Base-by-base conservation (phyloP, 2,113 vertebrate species). In the Tonatia bakeri region DNA sequence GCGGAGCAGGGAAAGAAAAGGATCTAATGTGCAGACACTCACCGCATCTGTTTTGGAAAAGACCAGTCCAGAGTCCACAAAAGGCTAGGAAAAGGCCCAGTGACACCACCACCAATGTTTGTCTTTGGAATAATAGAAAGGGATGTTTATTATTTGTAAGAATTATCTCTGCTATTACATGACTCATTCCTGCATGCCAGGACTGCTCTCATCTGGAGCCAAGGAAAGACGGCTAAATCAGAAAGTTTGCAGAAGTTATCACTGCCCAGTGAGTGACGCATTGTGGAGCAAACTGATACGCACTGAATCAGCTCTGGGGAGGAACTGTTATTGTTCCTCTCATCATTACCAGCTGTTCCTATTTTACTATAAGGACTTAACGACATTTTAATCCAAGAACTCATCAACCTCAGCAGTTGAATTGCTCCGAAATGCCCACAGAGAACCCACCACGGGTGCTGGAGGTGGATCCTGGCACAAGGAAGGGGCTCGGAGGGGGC, bases 191-290 rank as follows among this genome's bases (percentile, higher is more conserved):
- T 90, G 96, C 94, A 95, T 93, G 95, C 96, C 90, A 98, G 96
- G 96, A 54, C 26, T 36, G 80, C 98, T 98, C 98, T 98, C 82
- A 97, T 98, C 97, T 61, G 14, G n/a, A 67, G 96, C 98, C 98
- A 98, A 65, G 61, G 64, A 54, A 90, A 92, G 91, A 96, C 83
- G 94, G 81, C 86, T 52, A 76, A 97, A 97, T 92, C 92, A 95
- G 1, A 65, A 97, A 98, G 94, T 95, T 84, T 96, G 95, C 38
- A 94, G 61, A 97, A 96, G 47, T 64, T 40, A 93, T 50, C 77
- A 40, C 22, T 95, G 96, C 94, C 96, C 91, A 26, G 38, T 54
- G 83, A 73, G 38, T 36, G 14, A 7, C 61, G 70, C 72, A 38
- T 84, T 26, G 0, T 52, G 11, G 65, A 56, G 67, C 65, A 76